These are phyloP conservation scores for Nycticorax nycticorax DNA, from an alignment of 2,113 vertebrate genomes.

Conservation along the genomic window DNA sequence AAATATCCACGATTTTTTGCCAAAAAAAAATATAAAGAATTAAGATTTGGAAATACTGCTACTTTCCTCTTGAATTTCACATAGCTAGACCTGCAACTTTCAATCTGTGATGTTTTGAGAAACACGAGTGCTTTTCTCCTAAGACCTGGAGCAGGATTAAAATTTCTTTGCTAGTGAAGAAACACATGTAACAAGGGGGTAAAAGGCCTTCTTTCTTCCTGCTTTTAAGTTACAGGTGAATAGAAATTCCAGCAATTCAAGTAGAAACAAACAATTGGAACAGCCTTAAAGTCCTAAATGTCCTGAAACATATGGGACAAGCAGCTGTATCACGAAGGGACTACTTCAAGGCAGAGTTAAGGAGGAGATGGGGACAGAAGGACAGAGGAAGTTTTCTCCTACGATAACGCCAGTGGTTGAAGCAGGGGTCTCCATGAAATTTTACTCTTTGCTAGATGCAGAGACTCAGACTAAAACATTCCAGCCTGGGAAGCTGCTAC, in stretches of 20 bases:
- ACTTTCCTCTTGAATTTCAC: not conserved
- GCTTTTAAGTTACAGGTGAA: not conserved
- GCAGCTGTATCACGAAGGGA: rapidly evolving
- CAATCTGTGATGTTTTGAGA: not conserved
- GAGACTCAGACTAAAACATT: not conserved
- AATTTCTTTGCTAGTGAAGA: not conserved
- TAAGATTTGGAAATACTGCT: not conserved
- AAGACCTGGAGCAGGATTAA: not conserved
- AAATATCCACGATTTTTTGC: not conserved
- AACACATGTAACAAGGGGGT: not conserved
- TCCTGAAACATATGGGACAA: not conserved
- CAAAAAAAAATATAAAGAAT: not conserved
- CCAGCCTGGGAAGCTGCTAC: not conserved
- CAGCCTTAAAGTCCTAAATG: not conserved
- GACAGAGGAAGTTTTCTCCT: not conserved
- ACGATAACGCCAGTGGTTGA: not conserved
- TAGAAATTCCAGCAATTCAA: not conserved
- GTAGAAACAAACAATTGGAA: not conserved
- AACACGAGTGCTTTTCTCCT: not conserved
- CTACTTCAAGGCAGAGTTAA: not conserved
- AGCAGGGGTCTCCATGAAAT: not conserved
- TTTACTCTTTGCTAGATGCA: not conserved
- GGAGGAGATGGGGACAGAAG: not conserved
- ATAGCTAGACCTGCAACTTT: not conserved
- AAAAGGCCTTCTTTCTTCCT: not conserved